Evolutionary conservation across 2,797 vertebrate genomes (phyloP).

Genomic region (Pseudocheirus occidentalis): DNA sequence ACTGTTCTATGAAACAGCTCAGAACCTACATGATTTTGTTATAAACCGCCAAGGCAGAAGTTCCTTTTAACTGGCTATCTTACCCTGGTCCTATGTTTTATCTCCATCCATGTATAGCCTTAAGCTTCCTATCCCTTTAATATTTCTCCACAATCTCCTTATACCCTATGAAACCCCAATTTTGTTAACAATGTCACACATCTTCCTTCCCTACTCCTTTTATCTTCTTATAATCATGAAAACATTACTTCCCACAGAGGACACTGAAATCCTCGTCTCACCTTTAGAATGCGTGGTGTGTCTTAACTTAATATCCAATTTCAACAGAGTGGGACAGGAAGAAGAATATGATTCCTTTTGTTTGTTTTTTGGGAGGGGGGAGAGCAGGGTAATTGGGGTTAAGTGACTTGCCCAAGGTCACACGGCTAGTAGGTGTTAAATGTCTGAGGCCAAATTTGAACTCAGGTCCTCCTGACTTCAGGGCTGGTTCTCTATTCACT

Average conservation of each 20-base stretch:
- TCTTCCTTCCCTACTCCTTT: neutral
- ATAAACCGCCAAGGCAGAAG: neutral
- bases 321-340: neutral
- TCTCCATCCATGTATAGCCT: neutral
- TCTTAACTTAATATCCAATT: neutral
- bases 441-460: too few relatives aligned
- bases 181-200: neutral
- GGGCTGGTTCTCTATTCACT: too few relatives aligned
- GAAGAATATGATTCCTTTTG: neutral
- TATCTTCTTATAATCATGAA: neutral
- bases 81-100: neutral
- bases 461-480: too few relatives aligned
- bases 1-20: neutral
- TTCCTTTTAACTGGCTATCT: neutral
- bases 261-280: neutral
- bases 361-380: too few relatives aligned
- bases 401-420: too few relatives aligned
- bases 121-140: neutral
- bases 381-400: too few relatives aligned
- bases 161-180: neutral
- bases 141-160: neutral
- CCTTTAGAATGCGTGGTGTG: neutral
- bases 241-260: neutral
- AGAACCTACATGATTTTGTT: neutral
- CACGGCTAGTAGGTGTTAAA: too few relatives aligned